Conservation (phyloP, 1,140 invertebrate species). For the Drosophila novamexicana region DNA sequence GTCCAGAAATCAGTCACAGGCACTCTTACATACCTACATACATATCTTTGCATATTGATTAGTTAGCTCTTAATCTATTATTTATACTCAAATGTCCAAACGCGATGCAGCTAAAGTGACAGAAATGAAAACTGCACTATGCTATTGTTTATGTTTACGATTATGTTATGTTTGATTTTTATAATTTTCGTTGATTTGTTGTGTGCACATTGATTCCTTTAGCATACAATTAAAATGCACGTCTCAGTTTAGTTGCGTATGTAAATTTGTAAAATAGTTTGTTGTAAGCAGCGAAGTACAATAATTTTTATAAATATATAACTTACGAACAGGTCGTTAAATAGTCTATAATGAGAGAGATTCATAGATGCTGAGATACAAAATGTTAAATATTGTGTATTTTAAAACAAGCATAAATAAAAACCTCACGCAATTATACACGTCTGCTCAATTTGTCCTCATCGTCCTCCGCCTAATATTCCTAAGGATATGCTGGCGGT, state of each 20-base stretch:
- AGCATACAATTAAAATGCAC: constrained; percentile 60
- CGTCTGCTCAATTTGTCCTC: no score
- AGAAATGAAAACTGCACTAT: constrained; percentile 56
- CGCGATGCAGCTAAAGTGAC: constrained; percentile 41
- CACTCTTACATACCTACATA: constrained; percentile 67
- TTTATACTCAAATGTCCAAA: constrained; percentile 55
- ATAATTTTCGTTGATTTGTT: constrained; percentile 29
- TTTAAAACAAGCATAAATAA: constrained; percentile 38
- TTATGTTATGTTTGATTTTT: constrained; percentile 41
- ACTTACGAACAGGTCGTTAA: constrained; percentile 53
- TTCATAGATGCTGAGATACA: constrained; percentile 55
- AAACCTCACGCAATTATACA: background rate
- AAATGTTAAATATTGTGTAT: constrained; percentile 60
- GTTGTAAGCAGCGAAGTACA: constrained; percentile 82
- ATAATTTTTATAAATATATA: constrained; percentile 73
- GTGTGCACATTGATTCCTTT: constrained; percentile 66
- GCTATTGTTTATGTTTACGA: constrained; percentile 37
- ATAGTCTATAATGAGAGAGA: constrained; percentile 67
- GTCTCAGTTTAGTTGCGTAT: constrained; percentile 62
- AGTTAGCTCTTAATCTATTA: constrained; percentile 71
- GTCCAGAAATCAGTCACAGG: constrained; percentile 59
- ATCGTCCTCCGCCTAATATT: no score
- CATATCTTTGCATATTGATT: constrained; percentile 61
- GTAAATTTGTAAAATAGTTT: constrained; percentile 81
- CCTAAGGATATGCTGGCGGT: no score